Base-by-base conservation (phyloP, 2,113 vertebrate species). In the Cheilinus undulatus region DNA sequence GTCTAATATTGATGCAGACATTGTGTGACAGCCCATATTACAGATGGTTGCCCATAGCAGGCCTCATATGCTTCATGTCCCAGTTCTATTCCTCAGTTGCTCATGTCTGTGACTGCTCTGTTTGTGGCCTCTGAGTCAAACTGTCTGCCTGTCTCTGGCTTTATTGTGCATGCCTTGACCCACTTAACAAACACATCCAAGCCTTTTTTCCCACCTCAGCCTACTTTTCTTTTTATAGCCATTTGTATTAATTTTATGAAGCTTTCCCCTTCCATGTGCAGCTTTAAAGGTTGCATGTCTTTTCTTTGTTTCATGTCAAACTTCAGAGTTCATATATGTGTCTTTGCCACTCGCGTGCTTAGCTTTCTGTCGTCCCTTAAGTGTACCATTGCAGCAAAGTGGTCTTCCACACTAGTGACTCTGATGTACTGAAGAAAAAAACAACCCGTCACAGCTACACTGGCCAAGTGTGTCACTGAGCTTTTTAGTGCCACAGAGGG, bases 381-480 rank as follows among this genome's bases (percentile, higher is more conserved):
- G 53, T 42, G 11, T 57, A 15, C 51, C 68, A 58, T 69, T 20
- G 48, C 22, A 50, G 51, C 75, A 69, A 83, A 69, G 58, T 49
- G 54, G 52, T 83, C 69, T 80, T 83, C 72, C 84, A 85, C 76
- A 56, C 76, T 34, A 64, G 50, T 76, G 71, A 58, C 28, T 83
- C 69, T 24, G 30, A 71, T 76, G 60, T 36, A 45, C 50, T 22
- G n/a, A 46, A 14, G 28, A 43, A 57, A 32, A 68, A 76, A 66
- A 43, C 2, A 30, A 42, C 14, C 70, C 56, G 19, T 46, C 36
- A 53, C 51, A 60, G 61, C 62, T 34, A 53, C 28, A 15, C 28
- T 30, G 38, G 75, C 76, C 85, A 87, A 84, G 68, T 87, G 76
- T 85, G 74, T 85, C 79, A 73, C 74, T 83, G 83, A 85, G 82